Percentiles rank a stretch among this genome's conserved stretches.
These are phyloP conservation scores for Hirudinaria manillensis DNA, from an alignment of 2,888 invertebrate genomes.

Conservation along the genomic window DNA sequence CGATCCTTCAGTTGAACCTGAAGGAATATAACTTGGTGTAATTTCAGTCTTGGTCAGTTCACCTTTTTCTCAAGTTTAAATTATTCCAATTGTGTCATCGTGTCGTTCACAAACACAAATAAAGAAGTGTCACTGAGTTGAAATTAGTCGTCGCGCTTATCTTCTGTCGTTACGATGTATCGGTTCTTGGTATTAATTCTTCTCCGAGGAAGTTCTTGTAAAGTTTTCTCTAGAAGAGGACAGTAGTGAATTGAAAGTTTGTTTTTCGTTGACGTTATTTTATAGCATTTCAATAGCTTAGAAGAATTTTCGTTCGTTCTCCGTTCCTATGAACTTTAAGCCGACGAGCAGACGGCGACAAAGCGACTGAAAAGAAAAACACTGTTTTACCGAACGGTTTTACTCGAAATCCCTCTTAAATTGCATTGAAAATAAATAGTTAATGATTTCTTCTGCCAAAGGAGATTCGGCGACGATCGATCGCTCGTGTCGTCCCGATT, in stretches of 20 bases:
- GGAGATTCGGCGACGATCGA: too few species aligned
- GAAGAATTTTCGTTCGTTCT: background rate
- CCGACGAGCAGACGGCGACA: too few species aligned
- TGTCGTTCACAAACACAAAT: background rate
- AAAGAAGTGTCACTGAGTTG: too few species aligned
- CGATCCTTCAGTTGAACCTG: slow-evolving; percentile 99
- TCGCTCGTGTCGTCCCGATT: too few species aligned
- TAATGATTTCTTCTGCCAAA: too few species aligned
- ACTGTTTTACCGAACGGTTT: too few species aligned
- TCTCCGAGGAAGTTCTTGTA: slow-evolving; percentile 1
- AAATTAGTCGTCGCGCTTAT: too few species aligned
- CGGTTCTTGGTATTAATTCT: background rate
- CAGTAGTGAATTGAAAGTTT: slow-evolving; percentile 1
- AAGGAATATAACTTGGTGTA: slow-evolving; percentile 99
- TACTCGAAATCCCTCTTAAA: too few species aligned
- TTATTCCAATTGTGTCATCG: slow-evolving; percentile 7
- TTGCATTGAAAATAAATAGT: too few species aligned
- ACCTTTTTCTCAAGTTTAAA: slow-evolving; percentile 4
- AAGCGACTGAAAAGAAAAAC: too few species aligned
- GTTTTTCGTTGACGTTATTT: slow-evolving; percentile 2
- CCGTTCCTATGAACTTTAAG: too few species aligned
- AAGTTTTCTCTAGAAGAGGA: slow-evolving; percentile 11
- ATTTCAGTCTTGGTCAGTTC: slow-evolving; percentile 34
- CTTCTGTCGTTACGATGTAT: background rate
- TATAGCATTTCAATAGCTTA: slow-evolving; percentile 7